Evolutionary conservation across 1,140 invertebrate genomes (phyloP), one percentile per base, ranked within the genome.

Genomic region (Ceratitis capitata): DNA sequence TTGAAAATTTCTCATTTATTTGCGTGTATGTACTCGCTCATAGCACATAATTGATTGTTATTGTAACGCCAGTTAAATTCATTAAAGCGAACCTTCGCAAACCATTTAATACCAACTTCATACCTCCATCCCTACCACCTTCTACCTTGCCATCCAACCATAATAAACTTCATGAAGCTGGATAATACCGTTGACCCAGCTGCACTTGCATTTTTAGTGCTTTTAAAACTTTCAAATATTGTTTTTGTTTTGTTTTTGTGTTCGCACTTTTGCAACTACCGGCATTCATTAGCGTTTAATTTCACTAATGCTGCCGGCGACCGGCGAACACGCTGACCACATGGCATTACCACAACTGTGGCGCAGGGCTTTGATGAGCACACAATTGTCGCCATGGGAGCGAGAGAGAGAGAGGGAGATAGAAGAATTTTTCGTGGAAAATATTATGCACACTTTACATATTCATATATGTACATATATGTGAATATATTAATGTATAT

Each of bases 201-300:
- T 61, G 58, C 58, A 61, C 58, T 61, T 61, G 58, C 58, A 61
- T 32, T 61, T 29, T 61, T 14, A 32, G 26, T 1, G 26, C 26
- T 61, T 61, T 23, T 56, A 29, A 61, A 16, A 61, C 7, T 61
- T 61, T 35, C n/a, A n/a, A 32, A 35, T 64, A 39, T 64, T 23
- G n/a, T 6, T 53, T 0, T 1, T 53, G 51, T 64, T 64, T 64
- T 69, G 61, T 39, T 64, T 12, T 35, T 69, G 61, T 69, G 12
- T 69, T 39, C 61, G 14, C 61, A 69, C 61, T 69, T 69, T 69
- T 35, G 32, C 61, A 32, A 69, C 61, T 69, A 12, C 16, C 61
- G 61, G 29, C 61, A 69, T 69, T 69, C 61, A 69, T 69, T 69
- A 69, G n/a, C 61, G 61, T 69, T 69, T 69, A 69, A 69, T 69